Evolutionary conservation across 2,888 invertebrate genomes (phyloP), one percentile per base, ranked within the genome.

Genomic region (Caenorhabditis imperialis): DNA sequence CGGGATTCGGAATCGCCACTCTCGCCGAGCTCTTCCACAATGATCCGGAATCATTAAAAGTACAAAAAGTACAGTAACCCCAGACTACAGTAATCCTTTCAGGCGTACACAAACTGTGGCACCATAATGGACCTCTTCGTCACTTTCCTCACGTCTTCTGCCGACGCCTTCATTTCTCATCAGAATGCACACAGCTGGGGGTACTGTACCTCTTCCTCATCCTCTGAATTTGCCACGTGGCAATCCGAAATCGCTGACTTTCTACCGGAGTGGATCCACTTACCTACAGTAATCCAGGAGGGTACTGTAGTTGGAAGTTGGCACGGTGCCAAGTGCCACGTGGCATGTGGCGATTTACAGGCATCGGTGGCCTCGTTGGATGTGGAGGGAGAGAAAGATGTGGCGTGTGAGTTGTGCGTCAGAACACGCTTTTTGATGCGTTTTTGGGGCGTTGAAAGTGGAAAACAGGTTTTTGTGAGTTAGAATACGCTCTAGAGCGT

Each of bases 61-160:
- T 58, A n/a, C n/a, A n/a, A n/a, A n/a, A n/a, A n/a, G n/a, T n/a
- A n/a, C n/a, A n/a, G n/a, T n/a, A n/a, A n/a, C n/a, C n/a, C n/a
- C 25, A 45, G 23, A 30, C 27, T 60, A 47, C 44, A 14, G 27
- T 25, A 57, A 45, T 27, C 18, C 18, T 45, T 44, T 23, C 62
- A 60, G 65, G 40, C 40, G 7, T 75, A 20, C 44, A 33, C 73
- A 47, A 42, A 69, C 16, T 79, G 76, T 47, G 78, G 78, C 20
- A 76, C 78, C 22, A 76, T 79, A 1, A 79, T 79, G 78, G 78
- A 79, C 22, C 44, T 76, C 0, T 76, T 76, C 12, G 27, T 63
- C 12, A 40, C 45, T 27, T 20, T 30, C n/a, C 38, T 78, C 6
- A 51, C 69, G 1, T 23, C 44, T 27, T 22, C 27, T 10, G 30